Base-by-base conservation (phyloP, 2,797 vertebrate genomes). In the Coendou prehensilis region DNA sequence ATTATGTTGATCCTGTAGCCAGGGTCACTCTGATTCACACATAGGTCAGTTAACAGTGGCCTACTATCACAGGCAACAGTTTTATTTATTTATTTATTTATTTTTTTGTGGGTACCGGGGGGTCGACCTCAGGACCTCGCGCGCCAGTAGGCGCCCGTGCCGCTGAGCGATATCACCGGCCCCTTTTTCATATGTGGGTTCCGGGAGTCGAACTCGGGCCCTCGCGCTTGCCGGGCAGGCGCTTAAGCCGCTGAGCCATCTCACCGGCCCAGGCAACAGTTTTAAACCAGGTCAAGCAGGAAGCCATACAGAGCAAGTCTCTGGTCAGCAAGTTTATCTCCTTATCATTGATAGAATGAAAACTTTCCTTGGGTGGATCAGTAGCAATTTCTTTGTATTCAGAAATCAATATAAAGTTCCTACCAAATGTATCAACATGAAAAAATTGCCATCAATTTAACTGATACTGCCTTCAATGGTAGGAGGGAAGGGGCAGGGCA, bases 401-500 rank as follows among this genome's bases (percentile, higher is more conserved):
- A 89, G 81, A 97, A 94, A 95, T 90, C 82, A 96, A 93, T 47
- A 67, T 71, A 94, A 91, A 75, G 89, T 92, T 94, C 85, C 93
- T 96, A 63, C 73, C 85, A 92, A 95, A 96, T 56, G 23, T 80
- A 95, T 78, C 92, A 86, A 64, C 71, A 80, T 67, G 78, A 89
- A 95, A 96, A 82, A 37, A 13, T 6, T 28, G 26, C 73, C 93
- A 86, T 67, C 61, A 73, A 45, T 89, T 78, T 86, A 88, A 91
- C 1, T 61, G 82, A 93, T 89, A 83, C 9, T 33, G 76, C 30
- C 28, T 95, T 45, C 50, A 76, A 22, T 0, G 5, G 63, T 9
- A 30, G 52, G 73, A 87, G 50, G 57, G 64, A 81, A 28, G 50
- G 22, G 33, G 5, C 0, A 2, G 90, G 50, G 63, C 50, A 93